Base-by-base conservation (phyloP, 2,888 invertebrate species). In the Nowickia ferox region DNA sequence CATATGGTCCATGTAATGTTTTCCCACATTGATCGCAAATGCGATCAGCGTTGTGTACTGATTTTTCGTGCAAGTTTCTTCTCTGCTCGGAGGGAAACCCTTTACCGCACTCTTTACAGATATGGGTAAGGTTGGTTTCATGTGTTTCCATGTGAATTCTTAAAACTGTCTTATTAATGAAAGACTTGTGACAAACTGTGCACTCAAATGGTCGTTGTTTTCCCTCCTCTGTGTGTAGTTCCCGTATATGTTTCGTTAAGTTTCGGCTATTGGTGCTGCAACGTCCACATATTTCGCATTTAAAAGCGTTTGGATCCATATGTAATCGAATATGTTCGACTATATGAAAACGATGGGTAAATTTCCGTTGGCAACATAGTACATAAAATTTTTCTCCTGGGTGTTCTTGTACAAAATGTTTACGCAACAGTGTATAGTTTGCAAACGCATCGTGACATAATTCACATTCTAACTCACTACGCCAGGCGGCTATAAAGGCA, bases 101-200 rank as follows among this genome's bases (percentile, higher is more conserved):
- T 72, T 89, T 89, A 0, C 88, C 88, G 38, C 89, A 89, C 19
- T 88, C 88, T 0, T 86, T 84, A 72, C 89, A 89, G 3, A 88
- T 86, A 59, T 86, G 87, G 9, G 88, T 87, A 9, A 77, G 84
- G 69, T 68, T 84, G 1, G 87, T 80, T 61, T 87, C 84, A 46
- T 89, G 89, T 6, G 87, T 88, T 19, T 88, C 85, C 78, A 86
- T 84, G 51, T 89, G 89, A 9, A 84, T 71, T n/a, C 88, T 82
- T 9, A 89, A 80, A 9, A 82, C 84, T 1, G 84, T 74, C n/a
- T 84, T 79, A 4, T 87, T 84, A 8, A 85, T 48, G 38, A 88
- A 89, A 9, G 79, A 59, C 38, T 88, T 88, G 5, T 87, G 80
- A 40, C 89, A 89, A 19, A 86, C 82, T 0, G 84, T 61, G 48